These are phyloP conservation scores for Cygnus olor DNA, from an alignment of 2,797 vertebrate species.

Conservation along the genomic window DNA sequence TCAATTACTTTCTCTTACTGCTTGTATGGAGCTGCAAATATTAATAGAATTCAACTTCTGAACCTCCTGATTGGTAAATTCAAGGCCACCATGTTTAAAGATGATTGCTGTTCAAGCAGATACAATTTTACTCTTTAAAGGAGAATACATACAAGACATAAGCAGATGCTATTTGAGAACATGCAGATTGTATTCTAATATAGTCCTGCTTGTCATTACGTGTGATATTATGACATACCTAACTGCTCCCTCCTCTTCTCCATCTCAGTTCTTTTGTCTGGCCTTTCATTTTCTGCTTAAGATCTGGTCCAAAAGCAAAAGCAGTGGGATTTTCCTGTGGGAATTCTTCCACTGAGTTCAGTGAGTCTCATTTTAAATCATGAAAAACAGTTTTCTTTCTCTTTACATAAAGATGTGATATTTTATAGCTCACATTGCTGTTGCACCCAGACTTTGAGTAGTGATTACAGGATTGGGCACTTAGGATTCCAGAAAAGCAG, in stretches of 20 bases:
- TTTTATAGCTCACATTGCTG: not conserved
- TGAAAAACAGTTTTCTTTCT: not conserved
- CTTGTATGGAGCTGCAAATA: not conserved
- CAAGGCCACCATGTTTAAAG: not conserved
- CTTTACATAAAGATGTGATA: not conserved
- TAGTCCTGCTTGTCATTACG: not conserved
- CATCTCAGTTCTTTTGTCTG: not conserved
- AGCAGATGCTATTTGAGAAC: not conserved
- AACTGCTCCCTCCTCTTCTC: not conserved
- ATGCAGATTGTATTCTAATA: not conserved
- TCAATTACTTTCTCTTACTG: slow-evolving; percentile 32
- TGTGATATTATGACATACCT: not conserved
- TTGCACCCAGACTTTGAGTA: not conserved
- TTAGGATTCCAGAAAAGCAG: not conserved
- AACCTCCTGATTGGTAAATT: slow-evolving; percentile 30
- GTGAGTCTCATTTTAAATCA: not conserved
- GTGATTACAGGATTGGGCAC: not conserved
- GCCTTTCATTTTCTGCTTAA: not conserved
- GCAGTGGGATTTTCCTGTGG: not conserved
- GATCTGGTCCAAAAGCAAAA: not conserved
- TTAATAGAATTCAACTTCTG: slow-evolving; percentile 37
- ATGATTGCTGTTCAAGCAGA: not conserved
- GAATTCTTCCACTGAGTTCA: not conserved
- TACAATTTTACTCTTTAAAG: not conserved
- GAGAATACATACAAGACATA: not conserved